Percentiles rank a stretch among this genome's conserved stretches.
phyloP scores from a whole-genome alignment of 2,888 invertebrate species.

The Ramazzottius varieornatus region DNA sequence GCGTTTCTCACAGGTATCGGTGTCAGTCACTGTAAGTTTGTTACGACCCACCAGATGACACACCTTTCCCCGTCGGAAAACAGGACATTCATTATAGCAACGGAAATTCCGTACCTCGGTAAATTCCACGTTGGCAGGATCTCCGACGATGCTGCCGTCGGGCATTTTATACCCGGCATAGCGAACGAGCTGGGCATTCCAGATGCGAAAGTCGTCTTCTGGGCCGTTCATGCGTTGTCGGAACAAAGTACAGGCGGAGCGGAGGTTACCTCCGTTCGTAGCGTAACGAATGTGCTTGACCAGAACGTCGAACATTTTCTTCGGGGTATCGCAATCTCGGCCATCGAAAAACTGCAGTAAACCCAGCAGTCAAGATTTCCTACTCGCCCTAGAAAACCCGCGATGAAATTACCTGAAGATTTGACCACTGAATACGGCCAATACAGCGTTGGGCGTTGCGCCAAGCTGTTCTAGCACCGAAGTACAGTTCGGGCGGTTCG shows the following conservation, averaged over 20 bases:
- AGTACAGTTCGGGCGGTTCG: constrained; percentile 71
- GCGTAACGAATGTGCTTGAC: constrained; percentile 91
- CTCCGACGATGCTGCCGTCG: constrained; percentile 58
- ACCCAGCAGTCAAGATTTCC: no score
- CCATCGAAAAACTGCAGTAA: constrained; percentile 62
- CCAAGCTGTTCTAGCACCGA: constrained; percentile 82
- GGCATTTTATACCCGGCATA: constrained; percentile 68
- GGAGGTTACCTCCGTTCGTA: constrained; percentile 81
- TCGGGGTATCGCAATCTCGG: constrained; percentile 70
- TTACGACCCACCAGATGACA: no score
- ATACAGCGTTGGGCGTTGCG: constrained; percentile 76
- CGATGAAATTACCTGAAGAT: no score
- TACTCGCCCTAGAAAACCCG: no score
- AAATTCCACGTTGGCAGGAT: constrained; percentile 63
- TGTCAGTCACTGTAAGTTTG: no score
- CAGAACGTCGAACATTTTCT: constrained; percentile 83
- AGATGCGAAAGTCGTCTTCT: constrained; percentile 32
- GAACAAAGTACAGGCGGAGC: constrained; percentile 80
- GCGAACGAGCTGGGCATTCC: constrained; percentile 68
- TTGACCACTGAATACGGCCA: constrained; percentile 86
- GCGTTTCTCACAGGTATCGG: no score
- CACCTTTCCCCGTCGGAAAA: no score
- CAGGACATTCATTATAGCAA: no score
- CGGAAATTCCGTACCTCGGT: constrained; percentile 46
- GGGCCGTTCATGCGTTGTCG: constrained; percentile 41